Percentiles rank a stretch among this genome's conserved stretches.
Evolutionary conservation across 2,113 vertebrate genomes (phyloP).

Genomic region (Calyptomena viridis): DNA sequence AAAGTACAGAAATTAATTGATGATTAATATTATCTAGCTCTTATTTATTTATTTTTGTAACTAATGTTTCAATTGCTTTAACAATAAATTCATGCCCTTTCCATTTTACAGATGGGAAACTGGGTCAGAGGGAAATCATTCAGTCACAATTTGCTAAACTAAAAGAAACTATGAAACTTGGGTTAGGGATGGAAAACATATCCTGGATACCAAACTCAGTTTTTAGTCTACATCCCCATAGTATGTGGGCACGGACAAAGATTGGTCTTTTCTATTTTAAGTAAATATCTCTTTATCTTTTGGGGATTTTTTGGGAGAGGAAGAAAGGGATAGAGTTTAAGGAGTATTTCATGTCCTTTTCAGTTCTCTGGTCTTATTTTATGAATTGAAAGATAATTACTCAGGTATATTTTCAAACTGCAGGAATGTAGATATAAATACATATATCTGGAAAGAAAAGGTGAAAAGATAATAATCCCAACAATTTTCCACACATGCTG

Average conservation of each 20-base stretch:
- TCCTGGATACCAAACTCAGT: background rate
- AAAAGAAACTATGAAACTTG: background rate
- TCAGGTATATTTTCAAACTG: background rate
- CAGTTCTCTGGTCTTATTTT: background rate
- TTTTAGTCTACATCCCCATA: background rate
- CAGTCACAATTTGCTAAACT: background rate
- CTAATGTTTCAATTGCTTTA: background rate
- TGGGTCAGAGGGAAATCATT: background rate
- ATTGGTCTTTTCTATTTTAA: background rate
- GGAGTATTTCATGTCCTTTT: background rate
- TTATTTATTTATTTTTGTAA: background rate
- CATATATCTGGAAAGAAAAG: no score
- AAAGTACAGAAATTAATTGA: background rate
- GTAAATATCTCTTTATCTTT: background rate
- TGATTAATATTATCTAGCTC: background rate
- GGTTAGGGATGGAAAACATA: background rate
- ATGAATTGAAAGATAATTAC: background rate
- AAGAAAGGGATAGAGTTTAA: background rate
- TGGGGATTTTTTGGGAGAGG: no score
- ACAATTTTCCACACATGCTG: background rate
- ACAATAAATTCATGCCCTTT: background rate
- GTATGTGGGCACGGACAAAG: no score
- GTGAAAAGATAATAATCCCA: background rate
- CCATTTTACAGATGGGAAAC: background rate
- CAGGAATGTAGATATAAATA: background rate